phyloP scores from a whole-genome alignment of 2,797 vertebrate genomes.

The Trachurus trachurus region DNA sequence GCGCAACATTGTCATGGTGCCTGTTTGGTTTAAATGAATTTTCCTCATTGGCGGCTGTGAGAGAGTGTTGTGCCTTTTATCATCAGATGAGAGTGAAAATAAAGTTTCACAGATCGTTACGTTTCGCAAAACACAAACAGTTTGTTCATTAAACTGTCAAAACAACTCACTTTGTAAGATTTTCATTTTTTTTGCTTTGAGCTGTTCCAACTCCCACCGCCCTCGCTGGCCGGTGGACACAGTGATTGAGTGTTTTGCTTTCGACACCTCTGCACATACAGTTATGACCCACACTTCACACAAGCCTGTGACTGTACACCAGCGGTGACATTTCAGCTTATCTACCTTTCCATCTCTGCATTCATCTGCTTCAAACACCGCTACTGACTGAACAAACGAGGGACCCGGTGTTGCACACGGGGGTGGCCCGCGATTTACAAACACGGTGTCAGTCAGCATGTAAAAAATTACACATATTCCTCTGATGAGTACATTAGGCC shows the following conservation, averaged over 20 bases:
- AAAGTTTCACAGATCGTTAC: constrained; percentile 54
- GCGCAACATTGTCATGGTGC: neutral
- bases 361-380: constrained; percentile 1
- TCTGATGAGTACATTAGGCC: constrained; percentile 37
- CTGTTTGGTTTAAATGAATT: constrained; percentile 32
- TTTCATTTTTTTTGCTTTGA: constrained; percentile 21
- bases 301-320: constrained; percentile 6
- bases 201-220: neutral
- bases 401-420: constrained; percentile 18
- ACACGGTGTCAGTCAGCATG: neutral
- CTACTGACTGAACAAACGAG: constrained; percentile 53
- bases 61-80: neutral
- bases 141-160: constrained; percentile 56
- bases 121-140: constrained; percentile 50
- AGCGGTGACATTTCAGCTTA: constrained; percentile 17
- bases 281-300: constrained; percentile 2
- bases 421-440: constrained; percentile 47
- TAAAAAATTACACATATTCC: constrained; percentile 22
- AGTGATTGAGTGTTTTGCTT: constrained; percentile 31
- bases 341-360: constrained; percentile 18
- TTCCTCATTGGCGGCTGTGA: constrained; percentile 4
- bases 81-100: constrained; percentile 44
- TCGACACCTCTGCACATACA: constrained; percentile 18
- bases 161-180: constrained; percentile 42
- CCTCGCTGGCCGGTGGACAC: neutral